These are phyloP conservation scores for Pyrrhosoma nymphula DNA, from an alignment of 2,888 invertebrate genomes.

Conservation along the genomic window DNA sequence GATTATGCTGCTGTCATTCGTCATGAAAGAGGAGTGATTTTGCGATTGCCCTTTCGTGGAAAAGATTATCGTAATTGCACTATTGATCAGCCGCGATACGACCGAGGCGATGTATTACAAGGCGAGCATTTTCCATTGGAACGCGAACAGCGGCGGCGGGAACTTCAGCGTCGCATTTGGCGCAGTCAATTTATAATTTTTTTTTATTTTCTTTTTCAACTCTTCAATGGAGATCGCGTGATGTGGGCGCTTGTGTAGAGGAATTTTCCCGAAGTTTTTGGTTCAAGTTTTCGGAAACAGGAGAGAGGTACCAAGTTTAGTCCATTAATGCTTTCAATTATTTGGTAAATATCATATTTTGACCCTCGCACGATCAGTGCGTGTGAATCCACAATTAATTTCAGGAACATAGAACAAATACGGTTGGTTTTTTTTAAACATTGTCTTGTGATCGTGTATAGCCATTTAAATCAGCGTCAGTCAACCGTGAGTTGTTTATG, in stretches of 20 bases:
- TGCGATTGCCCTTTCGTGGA: not conserved
- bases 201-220: not conserved
- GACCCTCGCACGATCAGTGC: not conserved
- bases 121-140: too few species aligned
- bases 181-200: slow-evolving; percentile 18
- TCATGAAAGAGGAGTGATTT: too few species aligned
- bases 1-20: too few species aligned
- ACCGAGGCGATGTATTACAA: too few species aligned
- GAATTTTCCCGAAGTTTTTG: not conserved
- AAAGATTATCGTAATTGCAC: not conserved
- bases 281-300: not conserved
- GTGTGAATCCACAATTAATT: not conserved
- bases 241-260: not conserved
- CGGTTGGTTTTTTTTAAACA: too few species aligned
- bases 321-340: not conserved
- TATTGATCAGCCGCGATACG: not conserved
- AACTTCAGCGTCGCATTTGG: not conserved
- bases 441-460: too few species aligned
- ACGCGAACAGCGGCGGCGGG: not conserved
- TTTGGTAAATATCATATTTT: not conserved
- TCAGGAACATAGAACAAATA: not conserved
- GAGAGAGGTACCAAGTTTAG: not conserved
- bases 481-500: too few species aligned
- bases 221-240: slow-evolving; percentile 9
- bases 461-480: too few species aligned